Conservation (phyloP, 2,797 vertebrate genomes). For the Brotula barbata region DNA sequence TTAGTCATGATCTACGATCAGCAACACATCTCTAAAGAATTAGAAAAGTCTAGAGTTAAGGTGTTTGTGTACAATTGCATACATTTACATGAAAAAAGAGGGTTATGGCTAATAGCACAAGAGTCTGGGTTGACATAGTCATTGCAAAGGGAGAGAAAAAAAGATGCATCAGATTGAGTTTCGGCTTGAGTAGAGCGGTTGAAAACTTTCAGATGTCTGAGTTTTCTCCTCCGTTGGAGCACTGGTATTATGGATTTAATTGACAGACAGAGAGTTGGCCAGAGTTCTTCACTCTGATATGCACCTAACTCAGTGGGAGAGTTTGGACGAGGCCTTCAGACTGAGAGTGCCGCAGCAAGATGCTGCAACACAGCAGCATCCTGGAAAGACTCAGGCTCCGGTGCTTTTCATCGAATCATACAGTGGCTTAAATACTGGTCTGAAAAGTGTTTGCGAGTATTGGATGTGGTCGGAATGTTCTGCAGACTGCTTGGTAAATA, state of each 20-base stretch:
- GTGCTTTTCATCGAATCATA: constrained; percentile 31
- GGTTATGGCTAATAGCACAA: no score
- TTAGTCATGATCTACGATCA: no score
- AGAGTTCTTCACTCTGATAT: constrained; percentile 72
- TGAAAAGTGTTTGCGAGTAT: constrained; percentile 4
- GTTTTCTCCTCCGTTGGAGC: constrained; percentile 70
- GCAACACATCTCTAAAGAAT: no score
- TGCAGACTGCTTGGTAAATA: background rate
- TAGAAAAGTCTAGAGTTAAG: no score
- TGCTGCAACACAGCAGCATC: constrained; percentile 14
- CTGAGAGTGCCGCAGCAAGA: constrained; percentile 37
- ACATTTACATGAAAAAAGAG: no score
- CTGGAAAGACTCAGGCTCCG: constrained; percentile 36
- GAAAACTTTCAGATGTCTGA: constrained; percentile 67
- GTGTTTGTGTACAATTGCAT: no score
- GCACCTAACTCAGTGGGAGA: constrained; percentile 54
- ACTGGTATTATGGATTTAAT: constrained; percentile 78
- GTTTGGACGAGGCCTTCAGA: constrained; percentile 39
- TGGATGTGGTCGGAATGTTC: background rate
- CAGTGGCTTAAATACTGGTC: constrained; percentile 45
- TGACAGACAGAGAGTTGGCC: constrained; percentile 48
- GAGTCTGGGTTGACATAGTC: constrained; percentile 50
- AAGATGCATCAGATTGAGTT: constrained; percentile 40
- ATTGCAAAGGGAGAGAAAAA: constrained; percentile 18
- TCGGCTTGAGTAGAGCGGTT: constrained; percentile 53